These are phyloP conservation scores for Arvicola amphibius DNA, from an alignment of 2,797 vertebrate species.

Conservation along the genomic window DNA sequence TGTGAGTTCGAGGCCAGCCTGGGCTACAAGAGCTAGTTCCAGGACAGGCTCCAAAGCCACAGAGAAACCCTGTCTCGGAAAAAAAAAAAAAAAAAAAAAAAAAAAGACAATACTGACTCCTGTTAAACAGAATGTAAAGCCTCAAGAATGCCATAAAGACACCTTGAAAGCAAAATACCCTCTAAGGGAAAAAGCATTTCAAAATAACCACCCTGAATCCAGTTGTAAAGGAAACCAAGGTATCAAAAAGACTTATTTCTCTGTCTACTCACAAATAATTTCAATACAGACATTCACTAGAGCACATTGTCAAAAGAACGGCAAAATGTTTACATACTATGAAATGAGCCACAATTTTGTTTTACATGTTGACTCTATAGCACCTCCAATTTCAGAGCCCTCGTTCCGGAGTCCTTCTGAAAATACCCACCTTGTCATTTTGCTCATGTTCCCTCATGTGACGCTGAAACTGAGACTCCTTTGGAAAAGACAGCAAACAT, in stretches of 20 bases:
- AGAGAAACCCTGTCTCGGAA: too few relatives aligned
- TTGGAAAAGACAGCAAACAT: slow-evolving; percentile 94
- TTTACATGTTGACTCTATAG: neutral
- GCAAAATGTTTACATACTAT: neutral
- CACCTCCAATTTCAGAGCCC: neutral
- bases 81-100: too few relatives aligned
- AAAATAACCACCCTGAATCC: neutral
- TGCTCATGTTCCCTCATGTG: slow-evolving; percentile 96
- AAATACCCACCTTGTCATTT: slow-evolving; percentile 94
- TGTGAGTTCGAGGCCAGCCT: too few relatives aligned
- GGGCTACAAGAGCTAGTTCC: too few relatives aligned
- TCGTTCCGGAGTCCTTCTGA: neutral
- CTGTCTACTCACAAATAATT: neutral
- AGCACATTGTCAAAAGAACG: neutral
- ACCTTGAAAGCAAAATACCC: neutral
- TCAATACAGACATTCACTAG: neutral
- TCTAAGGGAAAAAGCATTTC: neutral
- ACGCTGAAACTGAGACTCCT: slow-evolving; percentile 95
- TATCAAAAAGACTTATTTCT: neutral
- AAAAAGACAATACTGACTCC: neutral
- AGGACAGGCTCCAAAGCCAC: too few relatives aligned
- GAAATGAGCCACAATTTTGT: neutral
- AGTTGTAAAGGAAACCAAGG: neutral
- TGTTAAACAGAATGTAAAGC: neutral
- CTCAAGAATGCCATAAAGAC: neutral